Base-by-base conservation (phyloP, 2,113 vertebrate genomes). In the Oceanodroma tethys region DNA sequence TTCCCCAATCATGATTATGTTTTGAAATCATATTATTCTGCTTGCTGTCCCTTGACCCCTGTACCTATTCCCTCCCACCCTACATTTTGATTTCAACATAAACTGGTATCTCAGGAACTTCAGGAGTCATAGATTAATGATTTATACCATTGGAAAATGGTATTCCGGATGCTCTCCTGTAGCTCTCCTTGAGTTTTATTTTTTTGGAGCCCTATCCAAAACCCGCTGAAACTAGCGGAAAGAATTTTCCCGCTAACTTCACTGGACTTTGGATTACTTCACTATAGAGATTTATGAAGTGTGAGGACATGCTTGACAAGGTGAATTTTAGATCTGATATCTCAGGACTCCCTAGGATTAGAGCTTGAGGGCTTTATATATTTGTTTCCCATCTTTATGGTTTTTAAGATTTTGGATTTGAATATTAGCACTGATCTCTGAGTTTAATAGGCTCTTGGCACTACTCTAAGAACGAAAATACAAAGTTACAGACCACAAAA, bases 71-170 rank as follows among this genome's bases (percentile, higher is more conserved):
- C 81, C 91, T 94, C 89, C 70, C 78, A 93, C 82, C 53, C 66
- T 88, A 25, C 48, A 83, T 93, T 92, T 88, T 94, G 85, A 96
- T 96, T 96, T 97, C 95, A 94, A 94, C 96, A 97, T 86, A 67
- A 79, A 62, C 87, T 96, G 75, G 68, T 96, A 94, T 95, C 90
- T 96, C 94, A 96, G 82, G 90, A 93, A 92, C 87, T 75, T 90
- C 68, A 88, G 70, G 73, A 95, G 88, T 92, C 63, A 84, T 45
- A 89, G 92, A 94, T 97, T 97, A 96, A 93, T 93, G 90, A 93
- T 96, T 95, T 96, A 90, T 94, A 76, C 81, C 26, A 48, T 5
- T 82, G 29, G 56, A 95, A 95, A 87, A 63, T 84, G 0, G 70
- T 89, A 85, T 26, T 75, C 81, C 85, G 65, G 13, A 19, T 89